These are phyloP conservation scores for Chrysocyon brachyurus DNA, from an alignment of 2,797 vertebrate genomes.

Conservation along the genomic window DNA sequence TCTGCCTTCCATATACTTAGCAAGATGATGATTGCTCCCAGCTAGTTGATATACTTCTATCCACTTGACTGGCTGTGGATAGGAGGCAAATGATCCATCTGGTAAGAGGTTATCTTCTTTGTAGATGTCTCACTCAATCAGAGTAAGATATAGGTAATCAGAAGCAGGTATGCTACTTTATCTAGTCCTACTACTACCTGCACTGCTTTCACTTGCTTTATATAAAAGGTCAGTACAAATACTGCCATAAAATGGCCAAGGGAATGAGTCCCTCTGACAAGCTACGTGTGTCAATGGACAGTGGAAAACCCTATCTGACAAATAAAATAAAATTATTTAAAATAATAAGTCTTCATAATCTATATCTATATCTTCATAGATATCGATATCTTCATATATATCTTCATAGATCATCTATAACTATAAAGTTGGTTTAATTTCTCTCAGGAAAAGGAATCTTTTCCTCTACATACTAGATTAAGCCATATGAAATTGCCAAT, in stretches of 20 bases:
- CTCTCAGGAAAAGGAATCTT: constrained; percentile 31
- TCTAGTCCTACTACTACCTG: background rate
- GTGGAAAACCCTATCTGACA: background rate
- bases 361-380: no score
- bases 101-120: constrained; percentile 61
- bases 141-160: constrained; percentile 8
- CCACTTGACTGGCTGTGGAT: constrained; percentile 11
- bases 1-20: constrained; percentile 64
- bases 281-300: background rate
- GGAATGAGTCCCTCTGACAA: background rate
- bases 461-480: background rate
- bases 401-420: constrained; percentile 10
- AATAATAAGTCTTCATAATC: no score
- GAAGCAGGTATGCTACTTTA: background rate
- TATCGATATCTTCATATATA: no score
- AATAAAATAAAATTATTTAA: background rate
- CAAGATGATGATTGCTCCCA: constrained; percentile 73
- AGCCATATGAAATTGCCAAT: constrained; percentile 30
- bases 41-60: constrained; percentile 71
- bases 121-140: constrained; percentile 65
- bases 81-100: constrained; percentile 61
- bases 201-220: constrained; percentile 13
- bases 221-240: constrained; percentile 60
- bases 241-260: background rate
- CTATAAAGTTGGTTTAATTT: constrained; percentile 23